Percentiles rank a stretch among this genome's conserved stretches.
Conservation (phyloP, 2,113 vertebrate species). For the Pedionomus torquatus region DNA sequence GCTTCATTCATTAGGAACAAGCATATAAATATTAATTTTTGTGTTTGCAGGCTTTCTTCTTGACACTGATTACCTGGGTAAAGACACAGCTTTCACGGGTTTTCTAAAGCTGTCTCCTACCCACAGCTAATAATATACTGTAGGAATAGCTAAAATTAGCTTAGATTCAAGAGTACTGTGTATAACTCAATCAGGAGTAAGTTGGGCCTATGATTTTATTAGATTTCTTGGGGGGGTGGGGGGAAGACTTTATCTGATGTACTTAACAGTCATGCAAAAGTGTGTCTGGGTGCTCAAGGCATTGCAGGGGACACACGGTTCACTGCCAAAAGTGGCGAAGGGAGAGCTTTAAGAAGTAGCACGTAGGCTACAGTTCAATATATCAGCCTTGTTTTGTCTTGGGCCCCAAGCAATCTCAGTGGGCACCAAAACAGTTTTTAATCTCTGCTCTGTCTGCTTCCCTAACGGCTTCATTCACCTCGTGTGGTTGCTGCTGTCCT, state of each 20-base stretch:
- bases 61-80: background rate
- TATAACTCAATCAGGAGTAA: background rate
- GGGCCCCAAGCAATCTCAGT: background rate
- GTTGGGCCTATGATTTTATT: background rate
- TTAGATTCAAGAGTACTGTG: background rate
- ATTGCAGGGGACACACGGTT: background rate
- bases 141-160: background rate
- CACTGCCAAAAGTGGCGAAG: background rate
- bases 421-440: background rate
- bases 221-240: background rate
- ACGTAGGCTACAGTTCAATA: background rate
- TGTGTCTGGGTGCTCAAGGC: background rate
- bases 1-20: background rate
- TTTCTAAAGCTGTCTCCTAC: background rate
- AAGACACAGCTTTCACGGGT: background rate
- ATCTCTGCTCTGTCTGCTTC: background rate
- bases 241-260: background rate
- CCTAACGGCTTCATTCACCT: background rate
- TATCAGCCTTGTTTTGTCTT: conserved; percentile 29
- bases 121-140: background rate
- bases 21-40: background rate
- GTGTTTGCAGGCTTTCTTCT: background rate
- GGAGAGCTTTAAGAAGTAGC: background rate
- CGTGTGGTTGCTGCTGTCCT: background rate
- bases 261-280: background rate